phyloP scores from a whole-genome alignment of 2,797 vertebrate species.

The Pachyuromys duprasi region DNA sequence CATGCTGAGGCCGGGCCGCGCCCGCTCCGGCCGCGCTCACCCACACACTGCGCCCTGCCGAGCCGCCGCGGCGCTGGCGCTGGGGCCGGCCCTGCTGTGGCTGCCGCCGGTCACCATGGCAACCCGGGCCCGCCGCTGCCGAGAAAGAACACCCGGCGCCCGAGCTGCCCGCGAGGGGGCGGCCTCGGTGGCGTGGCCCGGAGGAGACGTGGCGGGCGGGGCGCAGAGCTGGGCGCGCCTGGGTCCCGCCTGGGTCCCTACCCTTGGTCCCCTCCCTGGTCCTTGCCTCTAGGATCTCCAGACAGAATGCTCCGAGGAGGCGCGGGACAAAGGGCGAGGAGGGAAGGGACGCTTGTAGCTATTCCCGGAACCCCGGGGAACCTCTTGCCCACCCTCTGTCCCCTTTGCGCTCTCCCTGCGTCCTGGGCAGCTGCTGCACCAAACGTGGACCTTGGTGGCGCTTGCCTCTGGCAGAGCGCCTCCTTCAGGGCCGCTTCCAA shows the following conservation, averaged over 20 bases:
- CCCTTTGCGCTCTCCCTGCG: not conserved
- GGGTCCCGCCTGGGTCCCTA: not conserved
- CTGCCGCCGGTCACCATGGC: slow-evolving; percentile 93
- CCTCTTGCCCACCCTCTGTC: not conserved
- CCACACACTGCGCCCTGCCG: slow-evolving; percentile 82
- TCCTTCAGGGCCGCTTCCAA: not conserved
- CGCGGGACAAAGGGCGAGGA: slow-evolving; percentile 47
- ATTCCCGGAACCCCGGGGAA: not conserved
- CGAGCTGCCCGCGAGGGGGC: slow-evolving; percentile 79
- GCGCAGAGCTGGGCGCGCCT: not conserved
- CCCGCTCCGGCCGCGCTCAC: slow-evolving; percentile 69
- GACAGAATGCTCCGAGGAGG: not conserved
- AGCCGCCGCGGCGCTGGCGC: slow-evolving; percentile 84
- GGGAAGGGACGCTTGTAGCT: not conserved
- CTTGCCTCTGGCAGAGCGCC: not conserved
- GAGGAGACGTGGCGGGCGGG: slow-evolving; percentile 62
- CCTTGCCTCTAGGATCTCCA: not conserved
- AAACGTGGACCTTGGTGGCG: not conserved
- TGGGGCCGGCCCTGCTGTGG: slow-evolving; percentile 85
- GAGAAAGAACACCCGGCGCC: slow-evolving; percentile 85
- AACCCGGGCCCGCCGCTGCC: slow-evolving; percentile 90
- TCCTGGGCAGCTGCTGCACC: not conserved
- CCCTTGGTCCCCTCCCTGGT: not conserved
- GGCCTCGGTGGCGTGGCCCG: slow-evolving; percentile 59
- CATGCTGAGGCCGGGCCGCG: slow-evolving; percentile 91